A percentile compares a stretch with the other conserved stretches of the same genome.
phyloP scores from a whole-genome alignment of 1,140 invertebrate species.

The Anoplophora glabripennis region DNA sequence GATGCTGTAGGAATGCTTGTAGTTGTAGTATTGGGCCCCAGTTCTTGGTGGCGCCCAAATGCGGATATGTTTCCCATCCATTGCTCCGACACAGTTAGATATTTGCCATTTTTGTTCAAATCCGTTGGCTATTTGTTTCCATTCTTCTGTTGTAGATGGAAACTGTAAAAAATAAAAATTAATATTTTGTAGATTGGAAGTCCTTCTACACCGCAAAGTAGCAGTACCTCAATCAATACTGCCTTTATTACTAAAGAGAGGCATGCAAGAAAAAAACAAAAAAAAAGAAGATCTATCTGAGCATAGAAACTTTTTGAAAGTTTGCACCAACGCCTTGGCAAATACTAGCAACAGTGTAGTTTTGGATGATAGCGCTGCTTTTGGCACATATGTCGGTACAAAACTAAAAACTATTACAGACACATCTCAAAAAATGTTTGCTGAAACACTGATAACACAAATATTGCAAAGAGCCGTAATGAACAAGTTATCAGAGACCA shows the following conservation, averaged over 20 bases:
- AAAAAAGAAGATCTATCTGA: neutral
- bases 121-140: neutral
- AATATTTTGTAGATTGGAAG: too few relatives aligned
- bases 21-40: conserved; percentile 10
- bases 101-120: conserved; percentile 16
- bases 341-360: neutral
- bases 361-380: neutral
- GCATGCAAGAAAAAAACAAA: too few relatives aligned
- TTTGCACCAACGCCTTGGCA: neutral
- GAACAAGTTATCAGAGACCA: neutral
- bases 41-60: conserved; percentile 4
- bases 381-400: neutral
- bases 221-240: neutral
- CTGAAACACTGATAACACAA: conserved; percentile 2
- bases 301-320: neutral
- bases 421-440: neutral
- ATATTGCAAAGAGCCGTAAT: neutral
- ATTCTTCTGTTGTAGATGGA: conserved; percentile 11
- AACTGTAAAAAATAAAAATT: conserved; percentile 6
- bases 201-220: too few relatives aligned
- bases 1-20: conserved; percentile 12
- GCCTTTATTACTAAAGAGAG: neutral
- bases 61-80: conserved; percentile 13
- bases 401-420: conserved; percentile 3
- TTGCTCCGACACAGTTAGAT: conserved; percentile 11